phyloP scores from a whole-genome alignment of 1,140 invertebrate species.

The Andrena cerasifolii region DNA sequence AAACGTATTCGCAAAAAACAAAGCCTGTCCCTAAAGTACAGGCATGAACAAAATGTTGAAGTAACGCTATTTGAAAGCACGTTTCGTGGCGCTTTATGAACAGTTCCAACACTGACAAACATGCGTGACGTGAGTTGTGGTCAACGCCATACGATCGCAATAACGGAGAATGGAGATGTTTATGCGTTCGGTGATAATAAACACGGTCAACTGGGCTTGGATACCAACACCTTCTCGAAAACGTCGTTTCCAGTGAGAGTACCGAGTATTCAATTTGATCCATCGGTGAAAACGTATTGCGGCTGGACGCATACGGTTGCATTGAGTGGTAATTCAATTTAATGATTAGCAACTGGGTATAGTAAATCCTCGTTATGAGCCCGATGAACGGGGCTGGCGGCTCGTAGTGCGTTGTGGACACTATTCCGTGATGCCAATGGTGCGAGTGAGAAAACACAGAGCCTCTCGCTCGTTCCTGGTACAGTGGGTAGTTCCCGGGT shows the following conservation, averaged over 20 bases:
- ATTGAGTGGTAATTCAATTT: slow-evolving; percentile 79
- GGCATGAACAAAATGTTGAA: background rate
- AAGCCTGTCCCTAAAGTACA: background rate
- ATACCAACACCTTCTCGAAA: slow-evolving; percentile 78
- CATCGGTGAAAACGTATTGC: slow-evolving; percentile 77
- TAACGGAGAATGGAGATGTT: slow-evolving; percentile 83
- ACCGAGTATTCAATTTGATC: slow-evolving; percentile 23
- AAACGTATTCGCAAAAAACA: slow-evolving; percentile 4
- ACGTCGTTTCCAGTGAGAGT: slow-evolving; percentile 82
- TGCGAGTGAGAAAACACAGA: too few relatives aligned
- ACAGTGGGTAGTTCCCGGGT: too few relatives aligned
- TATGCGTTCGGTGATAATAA: slow-evolving; percentile 90
- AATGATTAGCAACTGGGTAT: background rate
- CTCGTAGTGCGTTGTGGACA: too few relatives aligned
- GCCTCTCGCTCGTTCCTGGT: too few relatives aligned
- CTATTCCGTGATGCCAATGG: too few relatives aligned
- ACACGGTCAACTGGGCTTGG: slow-evolving; percentile 86
- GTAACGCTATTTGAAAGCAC: background rate
- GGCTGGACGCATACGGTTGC: slow-evolving; percentile 90
- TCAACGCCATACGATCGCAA: slow-evolving; percentile 87
- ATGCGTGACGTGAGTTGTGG: slow-evolving; percentile 86
- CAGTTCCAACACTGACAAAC: slow-evolving; percentile 83
- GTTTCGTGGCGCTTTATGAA: background rate
- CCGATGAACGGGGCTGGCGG: too few relatives aligned
- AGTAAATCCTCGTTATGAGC: too few relatives aligned